Evolutionary conservation across 2,797 vertebrate species (phyloP).

Genomic region (Rhinoraja longicauda): DNA sequence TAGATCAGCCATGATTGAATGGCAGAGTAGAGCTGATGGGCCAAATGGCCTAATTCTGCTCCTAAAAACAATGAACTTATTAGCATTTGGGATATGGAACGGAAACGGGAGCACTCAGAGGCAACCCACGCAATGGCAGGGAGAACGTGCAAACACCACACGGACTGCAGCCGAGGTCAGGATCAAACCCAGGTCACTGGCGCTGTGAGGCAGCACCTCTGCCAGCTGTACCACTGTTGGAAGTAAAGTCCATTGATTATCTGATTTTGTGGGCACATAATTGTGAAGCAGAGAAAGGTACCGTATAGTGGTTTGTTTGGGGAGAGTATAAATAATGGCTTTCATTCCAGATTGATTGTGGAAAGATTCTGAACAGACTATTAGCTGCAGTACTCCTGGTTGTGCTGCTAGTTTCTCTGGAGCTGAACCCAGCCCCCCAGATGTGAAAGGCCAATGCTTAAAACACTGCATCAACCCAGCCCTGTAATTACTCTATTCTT

Average conservation of each 20-base stretch:
- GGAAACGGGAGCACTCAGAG: too few relatives aligned
- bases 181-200: too few relatives aligned
- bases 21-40: too few relatives aligned
- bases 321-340: neutral
- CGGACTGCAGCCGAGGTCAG: too few relatives aligned
- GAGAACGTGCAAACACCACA: too few relatives aligned
- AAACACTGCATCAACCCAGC: neutral
- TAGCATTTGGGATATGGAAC: too few relatives aligned
- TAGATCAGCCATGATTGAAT: too few relatives aligned
- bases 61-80: too few relatives aligned
- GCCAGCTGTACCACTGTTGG: too few relatives aligned
- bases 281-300: neutral
- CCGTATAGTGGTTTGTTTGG: neutral
- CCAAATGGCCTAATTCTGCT: too few relatives aligned
- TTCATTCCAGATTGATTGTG: neutral
- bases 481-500: neutral
- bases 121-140: too few relatives aligned
- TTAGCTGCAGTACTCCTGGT: neutral
- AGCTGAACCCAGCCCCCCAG: neutral
- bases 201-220: too few relatives aligned
- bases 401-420: neutral
- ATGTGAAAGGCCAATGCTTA: constrained; percentile 5
- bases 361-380: neutral
- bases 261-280: neutral
- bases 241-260: neutral